phyloP scores from a whole-genome alignment of 2,797 vertebrate genomes.

The Diceros bicornis region DNA sequence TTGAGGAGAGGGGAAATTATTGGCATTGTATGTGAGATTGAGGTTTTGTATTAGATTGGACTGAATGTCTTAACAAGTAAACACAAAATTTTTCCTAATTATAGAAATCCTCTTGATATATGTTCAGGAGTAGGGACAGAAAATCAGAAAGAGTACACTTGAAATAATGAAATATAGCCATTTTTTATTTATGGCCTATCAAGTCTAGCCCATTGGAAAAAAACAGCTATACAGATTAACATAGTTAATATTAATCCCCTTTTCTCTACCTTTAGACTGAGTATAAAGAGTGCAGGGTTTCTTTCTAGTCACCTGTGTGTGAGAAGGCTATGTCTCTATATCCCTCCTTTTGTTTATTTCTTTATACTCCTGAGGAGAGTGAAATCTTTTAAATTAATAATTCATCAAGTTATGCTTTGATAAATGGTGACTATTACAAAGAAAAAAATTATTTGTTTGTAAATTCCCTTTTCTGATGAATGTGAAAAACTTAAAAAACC shows the following conservation, averaged over 20 bases:
- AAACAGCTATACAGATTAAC: neutral
- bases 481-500: neutral
- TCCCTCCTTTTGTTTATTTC: neutral
- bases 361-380: neutral
- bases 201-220: neutral
- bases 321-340: neutral
- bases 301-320: neutral
- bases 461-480: neutral
- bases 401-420: neutral
- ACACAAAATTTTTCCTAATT: neutral
- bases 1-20: neutral
- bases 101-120: neutral
- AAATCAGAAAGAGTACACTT: neutral
- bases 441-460: neutral
- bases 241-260: neutral
- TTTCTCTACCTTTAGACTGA: neutral
- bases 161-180: neutral
- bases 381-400: neutral
- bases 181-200: constrained; percentile 4
- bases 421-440: neutral
- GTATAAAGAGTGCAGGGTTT: neutral
- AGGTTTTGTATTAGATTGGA: neutral
- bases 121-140: neutral
- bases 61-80: neutral
- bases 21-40: neutral